Evolutionary conservation across 2,888 invertebrate species (phyloP), one percentile per base, ranked within the genome.

Genomic region (Acronicta aceris): DNA sequence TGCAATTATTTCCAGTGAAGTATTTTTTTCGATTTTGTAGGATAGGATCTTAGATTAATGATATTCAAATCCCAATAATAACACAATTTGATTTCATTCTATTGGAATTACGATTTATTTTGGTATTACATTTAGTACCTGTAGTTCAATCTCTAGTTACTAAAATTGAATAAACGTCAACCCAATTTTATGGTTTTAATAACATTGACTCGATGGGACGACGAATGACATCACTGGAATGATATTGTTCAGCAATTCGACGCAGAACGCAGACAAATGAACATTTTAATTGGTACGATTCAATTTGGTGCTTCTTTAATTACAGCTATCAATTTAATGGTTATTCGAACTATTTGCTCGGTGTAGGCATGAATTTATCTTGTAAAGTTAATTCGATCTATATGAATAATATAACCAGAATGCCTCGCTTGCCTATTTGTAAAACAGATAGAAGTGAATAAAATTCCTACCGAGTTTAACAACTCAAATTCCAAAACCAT

Each of bases 321-420:
- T 65, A 74, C 71, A 36, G 58, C 61, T 51, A 74, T 72, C 65
- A 65, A 70, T 70, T 65, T 59, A 51, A 70, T 70, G 53, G 60
- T 40, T 46, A 50, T 67, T 67, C 50, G 17, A 60, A 61, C 74
- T 74, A 70, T 70, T 70, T 53, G 55, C 45, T 43, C 36, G 40
- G 13, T 49, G 47, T 42, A 55, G 45, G 41, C 58, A 74, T 71
- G 47, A 60, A 74, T 69, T 60, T 49, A 21, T 45, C 45, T 55
- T 59, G 21, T 21, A 43, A 25, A 36, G 12, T 52, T 27, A n/a
- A 72, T 66, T 10, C 10, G 10, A 30, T 8, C 9, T 30, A 30
- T 10, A 30, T 10, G 10, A 30, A 30, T 30, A 30, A 9, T 30
- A 30, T 3, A 30, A 30, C 30, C 8, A 9, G 9, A 10, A 10